Conservation (phyloP, 2,113 vertebrate species). For the Cettia cetti region DNA sequence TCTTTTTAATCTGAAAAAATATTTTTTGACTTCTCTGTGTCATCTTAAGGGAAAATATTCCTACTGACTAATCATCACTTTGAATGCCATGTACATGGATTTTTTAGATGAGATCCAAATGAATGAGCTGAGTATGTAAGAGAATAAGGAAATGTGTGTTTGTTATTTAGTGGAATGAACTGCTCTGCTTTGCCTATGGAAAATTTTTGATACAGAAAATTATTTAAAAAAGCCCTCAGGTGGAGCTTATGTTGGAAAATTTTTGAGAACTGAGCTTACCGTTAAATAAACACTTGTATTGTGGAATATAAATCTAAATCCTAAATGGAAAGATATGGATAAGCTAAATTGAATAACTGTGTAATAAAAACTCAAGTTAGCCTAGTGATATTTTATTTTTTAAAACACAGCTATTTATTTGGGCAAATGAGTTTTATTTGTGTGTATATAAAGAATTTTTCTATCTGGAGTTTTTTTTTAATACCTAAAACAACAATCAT, state of each 20-base stretch:
- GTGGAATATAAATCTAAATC: constrained; percentile 6
- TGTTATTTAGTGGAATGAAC: not conserved
- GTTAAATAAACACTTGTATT: not conserved
- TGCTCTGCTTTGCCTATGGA: not conserved
- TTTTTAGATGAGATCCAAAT: not conserved
- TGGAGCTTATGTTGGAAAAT: not conserved
- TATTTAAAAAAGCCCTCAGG: not conserved
- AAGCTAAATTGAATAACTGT: not conserved
- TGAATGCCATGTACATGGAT: not conserved
- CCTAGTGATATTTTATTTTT: not conserved
- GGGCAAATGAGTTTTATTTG: not conserved
- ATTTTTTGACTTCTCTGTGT: not conserved
- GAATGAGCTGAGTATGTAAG: not conserved
- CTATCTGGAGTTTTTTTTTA: not conserved
- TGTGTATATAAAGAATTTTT: not conserved
- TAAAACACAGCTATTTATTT: not conserved
- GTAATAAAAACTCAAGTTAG: not conserved
- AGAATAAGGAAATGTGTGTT: not conserved
- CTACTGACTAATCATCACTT: not conserved
- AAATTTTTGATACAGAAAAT: not conserved
- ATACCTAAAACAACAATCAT: not conserved
- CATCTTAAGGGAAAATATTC: not conserved
- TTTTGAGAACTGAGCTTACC: not conserved
- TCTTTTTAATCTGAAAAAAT: not conserved
- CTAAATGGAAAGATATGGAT: not conserved